phyloP scores from a whole-genome alignment of 2,888 invertebrate genomes.

The Cosmorhoe ocellata region DNA sequence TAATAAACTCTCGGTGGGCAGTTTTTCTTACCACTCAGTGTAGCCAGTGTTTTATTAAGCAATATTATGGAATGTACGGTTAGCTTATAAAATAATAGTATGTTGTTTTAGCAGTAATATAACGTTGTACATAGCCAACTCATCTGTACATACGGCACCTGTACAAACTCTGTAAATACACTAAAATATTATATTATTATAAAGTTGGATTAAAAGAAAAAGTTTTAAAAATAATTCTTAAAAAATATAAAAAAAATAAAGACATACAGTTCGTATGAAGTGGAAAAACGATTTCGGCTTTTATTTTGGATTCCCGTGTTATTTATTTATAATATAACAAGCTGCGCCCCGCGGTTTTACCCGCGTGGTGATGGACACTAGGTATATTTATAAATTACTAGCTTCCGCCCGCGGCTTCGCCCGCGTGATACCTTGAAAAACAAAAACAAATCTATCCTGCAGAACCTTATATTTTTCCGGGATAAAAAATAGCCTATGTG shows the following conservation, averaged over 20 bases:
- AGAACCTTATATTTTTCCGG: too few species aligned
- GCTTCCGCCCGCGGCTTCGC: too few species aligned
- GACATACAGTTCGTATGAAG: conserved; percentile 80
- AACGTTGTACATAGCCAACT: conserved; percentile 38
- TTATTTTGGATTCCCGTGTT: conserved; percentile 52
- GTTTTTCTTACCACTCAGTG: conserved; percentile 32
- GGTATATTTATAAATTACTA: too few species aligned
- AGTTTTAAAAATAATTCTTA: conserved; percentile 71
- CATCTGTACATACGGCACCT: conserved; percentile 64
- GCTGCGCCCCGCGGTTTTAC: too few species aligned
- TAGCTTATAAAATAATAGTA: conserved; percentile 35
- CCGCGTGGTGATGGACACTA: too few species aligned
- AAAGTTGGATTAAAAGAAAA: conserved; percentile 75
- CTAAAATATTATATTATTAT: conserved; percentile 72
- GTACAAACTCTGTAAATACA: conserved; percentile 78
- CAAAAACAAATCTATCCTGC: too few species aligned
- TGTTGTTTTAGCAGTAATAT: conserved; percentile 30
- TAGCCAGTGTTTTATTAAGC: conserved; percentile 46
- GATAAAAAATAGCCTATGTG: too few species aligned
- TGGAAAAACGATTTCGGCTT: conserved; percentile 69
- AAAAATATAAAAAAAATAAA: conserved; percentile 75
- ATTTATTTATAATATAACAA: too few species aligned
- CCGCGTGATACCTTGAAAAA: too few species aligned
- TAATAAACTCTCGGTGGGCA: conserved; percentile 25
- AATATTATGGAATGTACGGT: conserved; percentile 41